phyloP scores from a whole-genome alignment of 2,797 vertebrate species.

The Bothrops alternatus region DNA sequence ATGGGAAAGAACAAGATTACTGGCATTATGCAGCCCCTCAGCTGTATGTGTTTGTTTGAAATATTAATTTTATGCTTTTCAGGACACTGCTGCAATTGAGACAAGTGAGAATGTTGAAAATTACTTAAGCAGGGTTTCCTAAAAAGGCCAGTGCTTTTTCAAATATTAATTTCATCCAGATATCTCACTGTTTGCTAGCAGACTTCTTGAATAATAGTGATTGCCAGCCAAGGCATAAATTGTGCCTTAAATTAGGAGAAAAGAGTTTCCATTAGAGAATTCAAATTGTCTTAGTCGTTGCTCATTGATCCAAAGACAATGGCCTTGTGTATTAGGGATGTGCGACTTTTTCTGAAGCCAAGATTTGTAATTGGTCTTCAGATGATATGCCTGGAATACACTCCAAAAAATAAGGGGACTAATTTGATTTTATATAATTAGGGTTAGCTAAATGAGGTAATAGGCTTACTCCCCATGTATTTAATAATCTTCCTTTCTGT shows the following conservation, averaged over 20 bases:
- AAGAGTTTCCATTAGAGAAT: neutral
- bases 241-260: neutral
- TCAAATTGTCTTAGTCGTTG: neutral
- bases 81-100: neutral
- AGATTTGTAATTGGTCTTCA: neutral
- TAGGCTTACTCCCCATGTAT: neutral
- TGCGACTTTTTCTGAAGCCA: neutral
- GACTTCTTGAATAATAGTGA: neutral
- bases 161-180: neutral
- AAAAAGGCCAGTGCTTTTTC: neutral
- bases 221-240: rapidly evolving
- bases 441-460: neutral
- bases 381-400: neutral
- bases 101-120: neutral
- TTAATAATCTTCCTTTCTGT: neutral
- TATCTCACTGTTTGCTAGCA: neutral
- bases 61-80: neutral
- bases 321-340: neutral
- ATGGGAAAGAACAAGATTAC: neutral
- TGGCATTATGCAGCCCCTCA: neutral
- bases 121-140: neutral
- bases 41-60: neutral
- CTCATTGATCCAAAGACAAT: constrained; percentile 1
- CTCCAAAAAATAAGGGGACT: neutral
- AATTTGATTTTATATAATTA: neutral